Evolutionary conservation across 2,797 vertebrate species (phyloP), one percentile per base, ranked within the genome.

Genomic region (Scolopax bukidnonensis): DNA sequence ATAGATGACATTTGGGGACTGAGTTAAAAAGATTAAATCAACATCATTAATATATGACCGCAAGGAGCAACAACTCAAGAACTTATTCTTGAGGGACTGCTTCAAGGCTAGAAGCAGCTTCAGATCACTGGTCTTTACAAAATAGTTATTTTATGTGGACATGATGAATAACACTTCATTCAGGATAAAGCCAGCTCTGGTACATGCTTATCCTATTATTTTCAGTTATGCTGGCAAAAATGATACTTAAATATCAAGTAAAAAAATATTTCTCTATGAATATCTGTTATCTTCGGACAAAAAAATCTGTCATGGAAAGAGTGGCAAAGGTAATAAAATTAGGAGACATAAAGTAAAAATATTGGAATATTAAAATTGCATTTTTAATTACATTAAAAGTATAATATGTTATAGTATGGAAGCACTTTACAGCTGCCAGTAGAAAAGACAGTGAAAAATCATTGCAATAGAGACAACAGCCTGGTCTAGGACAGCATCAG

Each of bases 71-170:
- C 50, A 92, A 47, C 33, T 83, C 47, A 76, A 78, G 59, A 87
- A 64, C 1, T 48, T 74, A 53, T 51, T 43, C 82, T 91, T 84
- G 51, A 84, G 65, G 30, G 57, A 67, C 21, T 63, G 25, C 50
- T 84, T 87, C 76, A 96, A 92, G 70, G 53, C 59, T 86, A 21
- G 38, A 75, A 87, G 82, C 20, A 89, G n/a, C 73, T 91, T 90
- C 87, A 94, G 73, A 88, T 78, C 73, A 81, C 73, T 65, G 50
- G 50, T 87, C 61, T 95, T 89, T 79, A 94, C 73, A 76, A 87
- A 92, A 40, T 11, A 67, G 25, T 88, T 93, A 67, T 68, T 93
- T 89, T 89, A 69, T 68, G 45, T 69, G 25, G 27, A 25, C 13
- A 28, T 91, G 78, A 93, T 84, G 64, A 93, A 86, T 79, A 82